Evolutionary conservation across 2,113 vertebrate genomes (phyloP), one percentile per base, ranked within the genome.

Genomic region (Cebus imitator): DNA sequence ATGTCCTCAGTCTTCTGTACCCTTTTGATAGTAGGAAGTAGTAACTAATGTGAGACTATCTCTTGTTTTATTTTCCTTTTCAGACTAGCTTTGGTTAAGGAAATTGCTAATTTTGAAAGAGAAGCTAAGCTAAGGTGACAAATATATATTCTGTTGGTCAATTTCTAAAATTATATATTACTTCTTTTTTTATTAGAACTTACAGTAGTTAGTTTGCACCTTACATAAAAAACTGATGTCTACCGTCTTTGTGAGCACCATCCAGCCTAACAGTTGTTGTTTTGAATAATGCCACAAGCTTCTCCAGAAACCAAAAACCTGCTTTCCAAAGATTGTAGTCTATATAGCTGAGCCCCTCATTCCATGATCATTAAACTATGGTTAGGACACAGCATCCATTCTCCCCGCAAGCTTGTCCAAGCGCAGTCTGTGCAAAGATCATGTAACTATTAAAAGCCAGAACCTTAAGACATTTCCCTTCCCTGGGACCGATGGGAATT

Each of bases 1-100:
- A 86, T 73, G 27, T 37, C 70, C 52, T 85, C 72, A 13, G 50
- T 86, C 79, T 52, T 91, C 55, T 75, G 50, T 14, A 7, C 73
- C 82, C 23, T 64, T 96, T 92, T 91, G 58, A 48, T 76, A 95
- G 43, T 25, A 5, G 25, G n/a, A 87, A 30, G 23, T 57, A 58
- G 27, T 90, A n/a, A 82, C 75, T 82, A 75, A 48, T 37, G 35
- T 11, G 0, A 95, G 8, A 58, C 4, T 3, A 50, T 48, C 45
- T 85, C 45, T 80, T 58, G 10, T 76, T 91, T 87, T 61, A 30
- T 78, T 93, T 89, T 95, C 75, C 58, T 95, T 90, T 90, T 37
- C 64, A 94, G 50, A 58, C 35, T 85, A 93, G 45, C 37, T 96
- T 87, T 89, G 57, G 70, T 57, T 93, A 95, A 92, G 61, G 35